These are phyloP conservation scores for Cyprinodon diabolis DNA, from an alignment of 2,797 vertebrate species.

Conservation along the genomic window DNA sequence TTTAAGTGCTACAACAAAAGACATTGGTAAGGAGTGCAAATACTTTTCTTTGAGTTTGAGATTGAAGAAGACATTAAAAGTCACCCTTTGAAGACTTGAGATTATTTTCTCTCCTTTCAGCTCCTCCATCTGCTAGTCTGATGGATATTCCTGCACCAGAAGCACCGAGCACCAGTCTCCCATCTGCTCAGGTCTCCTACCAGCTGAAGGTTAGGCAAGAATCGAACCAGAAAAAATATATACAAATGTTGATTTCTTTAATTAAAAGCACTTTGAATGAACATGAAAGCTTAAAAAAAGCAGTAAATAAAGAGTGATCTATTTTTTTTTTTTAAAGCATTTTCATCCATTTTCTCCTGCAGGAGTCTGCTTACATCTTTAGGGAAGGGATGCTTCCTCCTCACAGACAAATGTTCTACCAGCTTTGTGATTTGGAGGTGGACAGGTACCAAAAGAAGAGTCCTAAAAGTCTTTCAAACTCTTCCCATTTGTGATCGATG, in stretches of 20 bases:
- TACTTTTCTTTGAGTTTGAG: no score
- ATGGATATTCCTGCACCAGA: constrained; percentile 86
- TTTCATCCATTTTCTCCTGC: constrained; percentile 9
- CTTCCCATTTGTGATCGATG: background rate
- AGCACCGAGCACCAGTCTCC: constrained; percentile 66
- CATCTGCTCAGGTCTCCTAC: constrained; percentile 73
- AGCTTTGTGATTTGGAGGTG: constrained; percentile 93
- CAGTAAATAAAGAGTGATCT: no score
- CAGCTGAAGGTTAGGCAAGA: constrained; percentile 87
- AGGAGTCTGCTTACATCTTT: constrained; percentile 94
- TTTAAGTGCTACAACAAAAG: no score
- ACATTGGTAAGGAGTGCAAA: no score
- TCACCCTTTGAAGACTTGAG: no score
- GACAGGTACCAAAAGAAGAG: constrained; percentile 83
- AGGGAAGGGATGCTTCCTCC: constrained; percentile 91
- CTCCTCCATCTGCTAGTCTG: constrained; percentile 84
- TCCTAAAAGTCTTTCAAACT: background rate
- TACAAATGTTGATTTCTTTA: no score
- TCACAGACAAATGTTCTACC: constrained; percentile 99
- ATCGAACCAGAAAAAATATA: no score
- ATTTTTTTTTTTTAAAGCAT: background rate
- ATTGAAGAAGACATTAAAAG: no score
- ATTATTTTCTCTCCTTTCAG: constrained; percentile 61
- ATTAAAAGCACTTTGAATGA: background rate
- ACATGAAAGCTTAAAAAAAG: background rate